Base-by-base conservation (phyloP, 1,140 invertebrate species). In the Drosophila subobscura region DNA sequence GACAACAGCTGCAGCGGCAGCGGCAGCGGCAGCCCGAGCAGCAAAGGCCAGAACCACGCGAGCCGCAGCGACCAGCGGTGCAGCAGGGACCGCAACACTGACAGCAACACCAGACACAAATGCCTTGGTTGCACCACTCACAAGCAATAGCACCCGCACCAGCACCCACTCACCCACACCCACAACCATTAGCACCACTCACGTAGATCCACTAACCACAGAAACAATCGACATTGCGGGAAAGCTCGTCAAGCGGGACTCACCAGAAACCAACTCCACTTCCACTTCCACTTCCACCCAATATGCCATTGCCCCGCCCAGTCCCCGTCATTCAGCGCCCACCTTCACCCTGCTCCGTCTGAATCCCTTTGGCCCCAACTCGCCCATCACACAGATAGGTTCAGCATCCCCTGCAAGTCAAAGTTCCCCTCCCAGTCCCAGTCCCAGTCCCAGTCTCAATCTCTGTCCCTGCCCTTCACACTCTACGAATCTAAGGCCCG, bases 291-390 rank as follows among this genome's bases (percentile, higher is more conserved):
- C 46, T 22, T 41, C 27, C 12, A 27, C 3, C 8, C 41, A 63
- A 40, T 77, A 14, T 55, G 53, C 71, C 59, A 85, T 88, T 53
- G 59, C 70, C 56, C 56, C 81, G 14, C 68, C 83, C 20, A 77
- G 57, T 56, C 49, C 79, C 22, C 42, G 25, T 40, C 78, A 85
- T 25, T 57, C 65, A 51, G 60, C 73, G 22, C 81, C 81, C 61
- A 44, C 83, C 57, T 85, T 78, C 29, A 51, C 70, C 68, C 61
- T 88, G 60, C 67, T 85, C 58, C 66, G 56, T n/a, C 40, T 73
- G 3, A 81, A 90, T 63, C 77, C 85, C 42, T 70, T 77, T 7
- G 45, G 1, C 8, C 37, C 22, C 5, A 46, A 58, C 5, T 45
- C 58, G 22, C 50, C 51, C 29, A 22, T 71, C 16, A 52, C 47